Evolutionary conservation across 2,113 vertebrate species (phyloP).

Genomic region (Sakesphorus luctuosus): DNA sequence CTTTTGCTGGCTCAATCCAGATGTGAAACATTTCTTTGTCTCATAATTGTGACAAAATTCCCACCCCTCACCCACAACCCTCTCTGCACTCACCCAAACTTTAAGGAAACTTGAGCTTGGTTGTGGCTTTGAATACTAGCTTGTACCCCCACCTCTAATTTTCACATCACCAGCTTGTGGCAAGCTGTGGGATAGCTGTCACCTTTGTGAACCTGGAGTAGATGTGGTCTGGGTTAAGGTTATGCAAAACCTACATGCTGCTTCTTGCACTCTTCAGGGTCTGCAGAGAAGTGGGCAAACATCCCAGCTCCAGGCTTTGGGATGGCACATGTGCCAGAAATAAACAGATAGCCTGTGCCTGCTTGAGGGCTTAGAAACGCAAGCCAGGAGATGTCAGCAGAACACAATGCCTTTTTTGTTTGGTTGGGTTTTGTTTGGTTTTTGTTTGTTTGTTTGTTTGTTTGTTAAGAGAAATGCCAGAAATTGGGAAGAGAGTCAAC

Average conservation of each 20-base stretch:
- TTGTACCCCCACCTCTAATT: neutral
- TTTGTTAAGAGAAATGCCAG: neutral
- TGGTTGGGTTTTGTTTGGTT: too few species aligned
- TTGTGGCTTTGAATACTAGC: neutral
- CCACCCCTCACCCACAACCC: fast-evolving
- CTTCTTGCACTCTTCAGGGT: neutral
- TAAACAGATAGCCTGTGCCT: neutral
- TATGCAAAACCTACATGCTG: fast-evolving
- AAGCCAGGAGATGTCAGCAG: neutral
- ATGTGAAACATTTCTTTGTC: neutral
- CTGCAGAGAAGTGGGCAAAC: neutral
- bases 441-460: neutral
- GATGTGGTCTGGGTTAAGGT: neutral
- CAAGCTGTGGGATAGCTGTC: fast-evolving
- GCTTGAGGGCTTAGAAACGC: neutral
- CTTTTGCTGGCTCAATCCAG: neutral
- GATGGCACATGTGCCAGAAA: neutral
- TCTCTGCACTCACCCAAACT: neutral
- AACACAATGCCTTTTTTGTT: neutral
- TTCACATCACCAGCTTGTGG: fast-evolving
- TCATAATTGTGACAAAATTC: neutral
- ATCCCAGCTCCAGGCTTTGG: neutral
- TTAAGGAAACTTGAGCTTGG: neutral
- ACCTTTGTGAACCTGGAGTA: neutral
- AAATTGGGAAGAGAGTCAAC: neutral